Evolutionary conservation across 1,140 invertebrate species (phyloP), one percentile per base, ranked within the genome.

Genomic region (Drosophila tropicalis): DNA sequence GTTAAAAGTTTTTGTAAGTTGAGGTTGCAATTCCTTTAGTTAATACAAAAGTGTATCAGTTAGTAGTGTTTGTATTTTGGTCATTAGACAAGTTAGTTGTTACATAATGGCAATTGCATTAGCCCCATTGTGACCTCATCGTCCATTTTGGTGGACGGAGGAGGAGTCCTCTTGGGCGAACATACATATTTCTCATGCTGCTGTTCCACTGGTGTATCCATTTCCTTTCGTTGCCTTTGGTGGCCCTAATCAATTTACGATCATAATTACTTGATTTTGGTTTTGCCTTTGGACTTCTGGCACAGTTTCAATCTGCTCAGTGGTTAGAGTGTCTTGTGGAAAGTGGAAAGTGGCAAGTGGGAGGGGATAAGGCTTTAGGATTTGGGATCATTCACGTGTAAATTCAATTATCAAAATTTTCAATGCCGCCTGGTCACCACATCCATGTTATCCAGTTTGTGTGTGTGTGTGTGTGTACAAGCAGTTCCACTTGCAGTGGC

Each of bases 351-450:
- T 5, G 29, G 29, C 29, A 5, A 29, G 29, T 29, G 29, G 29
- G 29, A 29, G 29, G 29, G 44, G 44, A 56, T 39, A 89, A 87
- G 83, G 79, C 83, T 87, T 79, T 71, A 77, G 79, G 83, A 80
- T 89, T 51, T 76, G 83, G 83, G 84, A 87, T 87, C 83, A 87
- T 87, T 87, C 83, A 87, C 83, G 83, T 87, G 83, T 89, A 86
- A 87, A 87, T 87, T 89, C 83, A 87, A 87, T 87, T 87, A 87
- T 87, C 83, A 86, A 86, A 79, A 85, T 81, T 85, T 85, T 67
- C 75, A 79, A 79, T 86, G 82, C 58, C 69, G 34, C 70, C 17
- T 47, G 40, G 58, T 44, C 55, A 17, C 34, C 17, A 32, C 32
- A 58, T n/a, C 71, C 60, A 63, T 75, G 70, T 67, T 54, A 40